A percentile compares a stretch with the other conserved stretches of the same genome.
These are phyloP conservation scores for Ciconia stormi DNA, from an alignment of 2,113 vertebrate genomes.

Conservation along the genomic window DNA sequence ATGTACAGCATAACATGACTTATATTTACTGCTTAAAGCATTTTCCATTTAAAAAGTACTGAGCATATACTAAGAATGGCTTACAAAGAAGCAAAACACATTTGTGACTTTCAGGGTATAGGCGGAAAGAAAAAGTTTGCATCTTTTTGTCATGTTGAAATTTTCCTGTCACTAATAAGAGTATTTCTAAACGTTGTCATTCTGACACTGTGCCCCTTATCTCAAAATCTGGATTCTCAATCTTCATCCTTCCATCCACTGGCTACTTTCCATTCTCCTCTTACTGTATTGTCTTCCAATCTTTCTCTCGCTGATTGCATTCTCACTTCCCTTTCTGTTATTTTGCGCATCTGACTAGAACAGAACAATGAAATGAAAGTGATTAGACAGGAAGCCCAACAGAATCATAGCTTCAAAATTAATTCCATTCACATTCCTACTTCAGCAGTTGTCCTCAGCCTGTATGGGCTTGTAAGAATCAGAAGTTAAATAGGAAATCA, in stretches of 20 bases:
- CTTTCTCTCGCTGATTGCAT: not conserved
- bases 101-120: not conserved
- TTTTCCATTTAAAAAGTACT: not conserved
- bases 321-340: not conserved
- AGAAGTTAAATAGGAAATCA: not conserved
- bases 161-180: not conserved
- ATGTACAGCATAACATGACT: rapidly evolving
- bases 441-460: not conserved
- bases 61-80: not conserved
- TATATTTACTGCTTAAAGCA: not conserved
- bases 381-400: not conserved
- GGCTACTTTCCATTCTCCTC: not conserved
- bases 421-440: not conserved
- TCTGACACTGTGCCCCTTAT: not conserved
- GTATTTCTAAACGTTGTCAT: not conserved
- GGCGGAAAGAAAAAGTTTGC: not conserved
- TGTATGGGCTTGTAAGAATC: not conserved
- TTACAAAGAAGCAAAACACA: not conserved
- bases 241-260: not conserved
- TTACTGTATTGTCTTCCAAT: not conserved
- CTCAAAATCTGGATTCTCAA: not conserved
- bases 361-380: not conserved
- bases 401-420: not conserved
- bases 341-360: not conserved
- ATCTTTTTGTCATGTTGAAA: not conserved